Percentiles rank a stretch among this genome's conserved stretches.
These are phyloP conservation scores for Crypturellus undulatus DNA, from an alignment of 2,113 vertebrate species.

Conservation along the genomic window DNA sequence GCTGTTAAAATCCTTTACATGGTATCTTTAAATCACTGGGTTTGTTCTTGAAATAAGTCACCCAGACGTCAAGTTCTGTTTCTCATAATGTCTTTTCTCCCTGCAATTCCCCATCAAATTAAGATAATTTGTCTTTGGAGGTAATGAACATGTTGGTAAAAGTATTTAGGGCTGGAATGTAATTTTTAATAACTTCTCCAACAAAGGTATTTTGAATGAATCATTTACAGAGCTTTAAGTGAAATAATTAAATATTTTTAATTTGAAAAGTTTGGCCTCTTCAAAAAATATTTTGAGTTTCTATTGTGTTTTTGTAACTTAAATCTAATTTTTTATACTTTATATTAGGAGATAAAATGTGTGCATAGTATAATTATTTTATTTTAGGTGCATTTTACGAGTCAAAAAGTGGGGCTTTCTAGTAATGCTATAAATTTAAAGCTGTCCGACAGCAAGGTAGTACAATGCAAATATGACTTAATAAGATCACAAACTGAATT, in stretches of 20 bases:
- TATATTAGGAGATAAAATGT: conserved; percentile 44
- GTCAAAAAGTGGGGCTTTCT: conserved; percentile 71
- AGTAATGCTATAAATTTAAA: conserved; percentile 81
- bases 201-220: not conserved
- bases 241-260: not conserved
- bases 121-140: not conserved
- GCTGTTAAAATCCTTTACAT: rapidly evolving
- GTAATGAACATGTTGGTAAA: not conserved
- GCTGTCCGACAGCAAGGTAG: conserved; percentile 82
- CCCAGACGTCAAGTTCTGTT: not conserved
- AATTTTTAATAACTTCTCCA: not conserved
- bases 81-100: not conserved
- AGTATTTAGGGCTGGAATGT: not conserved
- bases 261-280: not conserved
- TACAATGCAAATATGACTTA: conserved; percentile 85
- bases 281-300: not conserved
- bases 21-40: not conserved
- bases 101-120: not conserved
- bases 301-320: conserved; percentile 7
- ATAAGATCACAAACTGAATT: conserved; percentile 88
- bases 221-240: not conserved
- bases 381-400: conserved; percentile 59
- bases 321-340: conserved; percentile 33
- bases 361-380: conserved; percentile 57
- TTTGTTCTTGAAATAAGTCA: not conserved